These are phyloP conservation scores for Chromis chromis DNA, from an alignment of 2,797 vertebrate species.

Conservation along the genomic window DNA sequence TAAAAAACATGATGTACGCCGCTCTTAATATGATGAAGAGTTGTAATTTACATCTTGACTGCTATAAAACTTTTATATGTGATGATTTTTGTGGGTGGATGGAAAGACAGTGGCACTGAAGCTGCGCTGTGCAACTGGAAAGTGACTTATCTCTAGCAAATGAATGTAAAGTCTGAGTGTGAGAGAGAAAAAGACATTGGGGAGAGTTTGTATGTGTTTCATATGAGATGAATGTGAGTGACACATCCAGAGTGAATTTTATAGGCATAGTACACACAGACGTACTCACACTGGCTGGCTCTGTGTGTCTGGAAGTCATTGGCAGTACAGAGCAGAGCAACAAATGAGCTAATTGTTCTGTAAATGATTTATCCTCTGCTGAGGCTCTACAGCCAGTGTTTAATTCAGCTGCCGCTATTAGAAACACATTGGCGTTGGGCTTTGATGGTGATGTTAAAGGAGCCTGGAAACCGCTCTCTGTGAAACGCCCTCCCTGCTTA, in stretches of 20 bases:
- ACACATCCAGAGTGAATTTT: slow-evolving; percentile 37
- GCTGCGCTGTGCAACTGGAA: slow-evolving; percentile 44
- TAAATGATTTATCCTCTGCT: slow-evolving; percentile 85
- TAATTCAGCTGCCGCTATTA: slow-evolving; percentile 84
- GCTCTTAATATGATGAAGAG: slow-evolving; percentile 36
- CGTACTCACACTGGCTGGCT: slow-evolving; percentile 50
- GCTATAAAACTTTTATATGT: slow-evolving; percentile 54
- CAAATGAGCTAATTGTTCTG: slow-evolving; percentile 86
- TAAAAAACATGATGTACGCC: slow-evolving; percentile 30
- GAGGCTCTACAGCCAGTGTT: slow-evolving; percentile 79
- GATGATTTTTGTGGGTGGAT: slow-evolving; percentile 52
- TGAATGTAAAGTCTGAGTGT: not conserved
- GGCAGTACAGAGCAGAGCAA: slow-evolving; percentile 77
- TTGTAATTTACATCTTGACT: slow-evolving; percentile 50
- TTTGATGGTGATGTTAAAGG: slow-evolving; percentile 83
- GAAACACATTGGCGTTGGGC: slow-evolving; percentile 82
- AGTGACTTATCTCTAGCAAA: slow-evolving; percentile 42
- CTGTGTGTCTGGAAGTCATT: slow-evolving; percentile 83
- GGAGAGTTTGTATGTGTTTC: not conserved
- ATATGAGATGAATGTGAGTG: slow-evolving; percentile 42
- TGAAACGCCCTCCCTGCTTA: slow-evolving; percentile 73
- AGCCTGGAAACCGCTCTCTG: slow-evolving; percentile 79
- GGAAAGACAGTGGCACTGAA: slow-evolving; percentile 62
- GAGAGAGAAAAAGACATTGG: slow-evolving; percentile 8
- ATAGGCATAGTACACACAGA: slow-evolving; percentile 31